Conservation (phyloP, 2,113 vertebrate genomes). For the Rissa tridactyla region DNA sequence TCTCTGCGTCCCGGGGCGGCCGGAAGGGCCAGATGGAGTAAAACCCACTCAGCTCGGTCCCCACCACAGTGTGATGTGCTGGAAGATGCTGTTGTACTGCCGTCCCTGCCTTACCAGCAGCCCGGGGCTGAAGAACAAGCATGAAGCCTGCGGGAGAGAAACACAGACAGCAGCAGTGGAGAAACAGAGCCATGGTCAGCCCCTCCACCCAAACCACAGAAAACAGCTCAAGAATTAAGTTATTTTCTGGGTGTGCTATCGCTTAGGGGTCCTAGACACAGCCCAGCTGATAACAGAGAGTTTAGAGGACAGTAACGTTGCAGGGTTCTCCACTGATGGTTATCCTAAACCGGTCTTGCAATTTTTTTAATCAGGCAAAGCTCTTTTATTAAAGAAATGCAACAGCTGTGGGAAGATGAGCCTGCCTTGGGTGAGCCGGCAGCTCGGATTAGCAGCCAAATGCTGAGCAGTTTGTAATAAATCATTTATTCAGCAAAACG, state of each 20-base stretch:
- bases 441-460: neutral
- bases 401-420: neutral
- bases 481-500: neutral
- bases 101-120: neutral
- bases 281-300: neutral
- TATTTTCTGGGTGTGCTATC: neutral
- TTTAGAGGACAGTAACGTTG: neutral
- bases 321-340: neutral
- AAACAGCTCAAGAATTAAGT: neutral
- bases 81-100: neutral
- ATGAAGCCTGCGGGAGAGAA: neutral
- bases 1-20: neutral
- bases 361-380: neutral
- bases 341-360: neutral
- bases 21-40: neutral
- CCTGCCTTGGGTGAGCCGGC: too few species aligned
- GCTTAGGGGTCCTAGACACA: neutral
- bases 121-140: too few species aligned
- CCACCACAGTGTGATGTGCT: fast-evolving
- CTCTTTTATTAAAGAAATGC: neutral
- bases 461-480: neutral
- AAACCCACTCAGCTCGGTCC: neutral
- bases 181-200: neutral
- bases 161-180: neutral
- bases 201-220: neutral